Evolutionary conservation across 2,888 invertebrate genomes (phyloP).

Genomic region (Caenorhabditis zanzibari): DNA sequence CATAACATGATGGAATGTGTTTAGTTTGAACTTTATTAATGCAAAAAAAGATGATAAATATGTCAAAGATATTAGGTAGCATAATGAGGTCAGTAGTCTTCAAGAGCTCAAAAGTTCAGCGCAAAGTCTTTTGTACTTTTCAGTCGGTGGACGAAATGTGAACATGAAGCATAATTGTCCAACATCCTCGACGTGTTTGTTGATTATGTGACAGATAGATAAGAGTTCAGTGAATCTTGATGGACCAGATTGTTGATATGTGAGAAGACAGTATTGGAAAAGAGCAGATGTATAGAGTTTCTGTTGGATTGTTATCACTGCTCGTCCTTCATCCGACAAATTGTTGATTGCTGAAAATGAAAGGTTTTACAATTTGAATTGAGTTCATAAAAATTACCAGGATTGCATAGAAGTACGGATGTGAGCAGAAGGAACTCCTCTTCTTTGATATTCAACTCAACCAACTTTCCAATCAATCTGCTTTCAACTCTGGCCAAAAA

Average conservation of each 20-base stretch:
- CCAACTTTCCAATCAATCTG: constrained; percentile 23
- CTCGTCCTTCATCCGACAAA: constrained; percentile 7
- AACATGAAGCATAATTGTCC: constrained; percentile 30
- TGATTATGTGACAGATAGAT: constrained; percentile 20
- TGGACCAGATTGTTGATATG: constrained; percentile 21
- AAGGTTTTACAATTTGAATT: neutral
- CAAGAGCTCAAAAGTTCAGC: constrained; percentile 26
- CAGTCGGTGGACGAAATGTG: constrained; percentile 23
- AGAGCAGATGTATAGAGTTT: constrained; percentile 23
- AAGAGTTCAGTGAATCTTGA: constrained; percentile 26
- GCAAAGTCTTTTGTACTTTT: constrained; percentile 27
- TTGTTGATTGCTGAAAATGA: constrained; percentile 14
- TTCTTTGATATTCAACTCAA: constrained; percentile 35
- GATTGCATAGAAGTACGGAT: constrained; percentile 20
- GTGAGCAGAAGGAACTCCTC: constrained; percentile 32
- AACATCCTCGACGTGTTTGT: constrained; percentile 26
- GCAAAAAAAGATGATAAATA: neutral
- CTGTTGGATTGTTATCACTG: constrained; percentile 13
- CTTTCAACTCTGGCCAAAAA: constrained; percentile 21
- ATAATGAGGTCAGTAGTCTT: neutral
- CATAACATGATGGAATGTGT: neutral
- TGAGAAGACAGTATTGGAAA: constrained; percentile 31
- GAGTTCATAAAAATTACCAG: neutral
- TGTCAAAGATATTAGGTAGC: neutral
- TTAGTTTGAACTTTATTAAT: constrained; percentile 1